Evolutionary conservation across 2,888 invertebrate species (phyloP).

Genomic region (Protodeltote pygarga): DNA sequence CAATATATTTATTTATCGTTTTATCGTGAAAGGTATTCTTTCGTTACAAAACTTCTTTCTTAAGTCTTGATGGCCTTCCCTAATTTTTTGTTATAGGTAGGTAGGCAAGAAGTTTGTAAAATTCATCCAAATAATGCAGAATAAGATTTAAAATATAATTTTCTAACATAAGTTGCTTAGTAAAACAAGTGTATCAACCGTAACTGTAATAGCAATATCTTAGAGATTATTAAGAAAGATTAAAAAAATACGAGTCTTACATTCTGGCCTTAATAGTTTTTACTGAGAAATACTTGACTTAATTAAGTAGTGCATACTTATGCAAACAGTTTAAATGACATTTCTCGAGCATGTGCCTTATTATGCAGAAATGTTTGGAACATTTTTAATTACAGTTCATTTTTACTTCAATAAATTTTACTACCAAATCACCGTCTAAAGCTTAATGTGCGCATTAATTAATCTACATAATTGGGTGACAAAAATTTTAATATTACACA

Average conservation of each 20-base stretch:
- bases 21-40: constrained; percentile 37
- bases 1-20: no score
- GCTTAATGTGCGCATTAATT: no score
- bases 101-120: constrained; percentile 14
- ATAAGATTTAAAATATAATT: constrained; percentile 6
- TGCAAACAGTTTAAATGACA: constrained; percentile 45
- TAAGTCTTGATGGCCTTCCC: neutral
- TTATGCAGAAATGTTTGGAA: constrained; percentile 37
- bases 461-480: no score
- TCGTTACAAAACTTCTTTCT: neutral
- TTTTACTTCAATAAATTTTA: constrained; percentile 16
- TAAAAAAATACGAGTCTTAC: constrained; percentile 40
- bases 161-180: constrained; percentile 9
- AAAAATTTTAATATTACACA: no score
- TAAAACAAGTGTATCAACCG: constrained; percentile 16
- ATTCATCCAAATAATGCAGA: neutral
- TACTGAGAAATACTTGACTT: constrained; percentile 50
- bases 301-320: constrained; percentile 51
- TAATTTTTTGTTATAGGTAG: no score
- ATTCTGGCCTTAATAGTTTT: constrained; percentile 44
- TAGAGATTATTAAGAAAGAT: constrained; percentile 52
- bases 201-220: constrained; percentile 37
- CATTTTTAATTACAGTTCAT: constrained; percentile 35
- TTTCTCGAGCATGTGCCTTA: constrained; percentile 33
- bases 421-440: constrained; percentile 17